Percentiles rank a stretch among this genome's conserved stretches.
Conservation (phyloP, 2,888 invertebrate species). For the Athripsodes cinereus region DNA sequence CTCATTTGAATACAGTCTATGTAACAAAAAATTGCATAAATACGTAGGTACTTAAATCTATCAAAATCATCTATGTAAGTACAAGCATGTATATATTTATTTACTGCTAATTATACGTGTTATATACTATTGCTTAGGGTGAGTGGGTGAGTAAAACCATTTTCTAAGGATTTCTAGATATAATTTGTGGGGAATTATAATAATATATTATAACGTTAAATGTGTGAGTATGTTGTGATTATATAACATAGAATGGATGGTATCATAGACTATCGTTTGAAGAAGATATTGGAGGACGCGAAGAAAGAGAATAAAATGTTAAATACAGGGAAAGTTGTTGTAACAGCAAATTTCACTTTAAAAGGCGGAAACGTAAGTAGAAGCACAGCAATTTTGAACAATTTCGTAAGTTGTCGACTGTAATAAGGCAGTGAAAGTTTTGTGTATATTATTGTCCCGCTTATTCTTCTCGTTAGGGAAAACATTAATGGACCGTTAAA, state of each 20-base stretch:
- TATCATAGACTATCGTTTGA: too few species aligned
- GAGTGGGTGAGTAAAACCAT: too few species aligned
- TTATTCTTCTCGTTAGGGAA: constrained; percentile 14
- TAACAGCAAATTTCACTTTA: constrained; percentile 23
- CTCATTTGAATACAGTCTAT: too few species aligned
- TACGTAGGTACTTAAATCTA: too few species aligned
- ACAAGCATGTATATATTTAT: too few species aligned
- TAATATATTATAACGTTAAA: neutral
- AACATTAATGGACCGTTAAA: constrained; percentile 9
- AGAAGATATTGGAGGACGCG: constrained; percentile 1
- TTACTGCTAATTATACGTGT: too few species aligned
- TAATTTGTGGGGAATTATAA: neutral
- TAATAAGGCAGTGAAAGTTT: constrained; percentile 19
- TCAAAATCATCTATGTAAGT: too few species aligned
- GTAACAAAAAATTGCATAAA: too few species aligned
- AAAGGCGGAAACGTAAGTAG: constrained; percentile 22
- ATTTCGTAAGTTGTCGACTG: constrained; percentile 20
- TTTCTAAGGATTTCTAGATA: neutral
- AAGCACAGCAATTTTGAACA: constrained; percentile 17
- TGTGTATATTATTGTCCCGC: constrained; percentile 13
- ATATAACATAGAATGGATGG: too few species aligned
- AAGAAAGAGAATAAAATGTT: too few species aligned
- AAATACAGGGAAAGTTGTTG: too few species aligned
- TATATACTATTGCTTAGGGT: too few species aligned
- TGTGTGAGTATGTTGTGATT: neutral